Evolutionary conservation across 2,888 invertebrate species (phyloP).

Genomic region (Emmelina monodactyla): DNA sequence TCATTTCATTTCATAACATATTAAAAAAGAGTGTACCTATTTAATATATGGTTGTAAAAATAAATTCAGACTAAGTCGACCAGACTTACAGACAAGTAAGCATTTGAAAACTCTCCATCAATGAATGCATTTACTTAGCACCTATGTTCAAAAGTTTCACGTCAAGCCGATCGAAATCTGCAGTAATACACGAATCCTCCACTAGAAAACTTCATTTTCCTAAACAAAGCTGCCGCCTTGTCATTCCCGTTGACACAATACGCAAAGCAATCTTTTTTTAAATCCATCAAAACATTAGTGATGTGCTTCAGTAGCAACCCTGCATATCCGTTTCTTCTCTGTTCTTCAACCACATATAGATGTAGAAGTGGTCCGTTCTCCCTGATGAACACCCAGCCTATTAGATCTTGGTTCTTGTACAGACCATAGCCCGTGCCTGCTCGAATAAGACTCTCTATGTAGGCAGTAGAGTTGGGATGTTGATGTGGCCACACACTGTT

Average conservation of each 20-base stretch:
- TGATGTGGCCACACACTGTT: slow-evolving; percentile 25
- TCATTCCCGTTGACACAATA: slow-evolving; percentile 28
- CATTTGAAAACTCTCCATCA: no score
- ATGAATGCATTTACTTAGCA: no score
- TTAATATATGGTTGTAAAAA: no score
- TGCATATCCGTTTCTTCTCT: slow-evolving; percentile 27
- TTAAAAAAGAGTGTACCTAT: no score
- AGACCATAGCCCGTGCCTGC: slow-evolving; percentile 19
- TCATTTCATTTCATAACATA: no score
- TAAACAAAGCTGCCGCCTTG: no score
- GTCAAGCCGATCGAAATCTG: no score
- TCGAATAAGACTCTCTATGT: slow-evolving; percentile 16
- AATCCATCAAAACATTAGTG: slow-evolving; percentile 23
- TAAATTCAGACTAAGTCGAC: no score
- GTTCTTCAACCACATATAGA: slow-evolving; percentile 17
- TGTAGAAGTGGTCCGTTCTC: slow-evolving; percentile 20
- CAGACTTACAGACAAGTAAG: no score
- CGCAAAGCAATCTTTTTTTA: slow-evolving; percentile 24
- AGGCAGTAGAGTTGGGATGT: slow-evolving; percentile 17
- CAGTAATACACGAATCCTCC: no score
- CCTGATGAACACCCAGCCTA: slow-evolving; percentile 20
- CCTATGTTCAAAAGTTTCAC: no score
- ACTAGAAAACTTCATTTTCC: no score
- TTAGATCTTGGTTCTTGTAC: slow-evolving; percentile 15
- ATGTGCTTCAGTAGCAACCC: slow-evolving; percentile 28